Evolutionary conservation across 2,888 invertebrate species (phyloP).

Genomic region (Dione juno): DNA sequence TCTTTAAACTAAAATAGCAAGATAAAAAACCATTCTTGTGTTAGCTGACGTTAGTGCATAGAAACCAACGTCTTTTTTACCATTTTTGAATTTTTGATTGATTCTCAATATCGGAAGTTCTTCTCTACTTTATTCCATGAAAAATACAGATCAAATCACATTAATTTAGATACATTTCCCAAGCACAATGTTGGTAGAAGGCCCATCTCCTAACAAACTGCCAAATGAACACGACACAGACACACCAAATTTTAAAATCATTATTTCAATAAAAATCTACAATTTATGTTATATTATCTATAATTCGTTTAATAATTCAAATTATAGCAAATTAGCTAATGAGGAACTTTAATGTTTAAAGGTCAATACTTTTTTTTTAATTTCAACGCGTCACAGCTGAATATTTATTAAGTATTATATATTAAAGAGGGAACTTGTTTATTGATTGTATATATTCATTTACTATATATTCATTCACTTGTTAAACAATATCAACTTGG

Average conservation of each 20-base stretch:
- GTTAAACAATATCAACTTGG: too few relatives aligned
- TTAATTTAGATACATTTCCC: not conserved
- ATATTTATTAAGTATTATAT: too few relatives aligned
- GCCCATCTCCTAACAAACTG: not conserved
- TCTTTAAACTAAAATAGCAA: not conserved
- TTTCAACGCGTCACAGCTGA: not conserved
- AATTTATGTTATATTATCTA: slow-evolving; percentile 12
- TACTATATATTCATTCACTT: too few relatives aligned
- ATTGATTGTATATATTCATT: too few relatives aligned
- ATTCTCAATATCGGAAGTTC: not conserved
- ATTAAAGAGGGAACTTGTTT: too few relatives aligned
- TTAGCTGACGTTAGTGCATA: too few relatives aligned
- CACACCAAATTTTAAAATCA: not conserved
- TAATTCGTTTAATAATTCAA: slow-evolving; percentile 23
- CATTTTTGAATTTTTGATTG: not conserved
- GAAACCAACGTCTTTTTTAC: not conserved
- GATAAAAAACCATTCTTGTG: too few relatives aligned
- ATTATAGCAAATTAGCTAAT: slow-evolving; percentile 20
- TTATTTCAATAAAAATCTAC: slow-evolving; percentile 7
- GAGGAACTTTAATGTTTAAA: slow-evolving; percentile 4
- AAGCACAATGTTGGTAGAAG: not conserved
- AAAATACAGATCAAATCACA: slow-evolving; percentile 10
- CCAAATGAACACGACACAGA: slow-evolving; percentile 7
- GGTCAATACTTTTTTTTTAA: not conserved
- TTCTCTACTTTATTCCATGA: not conserved